These are phyloP conservation scores for Poecilia latipinna DNA, from an alignment of 2,113 vertebrate species.

Conservation along the genomic window DNA sequence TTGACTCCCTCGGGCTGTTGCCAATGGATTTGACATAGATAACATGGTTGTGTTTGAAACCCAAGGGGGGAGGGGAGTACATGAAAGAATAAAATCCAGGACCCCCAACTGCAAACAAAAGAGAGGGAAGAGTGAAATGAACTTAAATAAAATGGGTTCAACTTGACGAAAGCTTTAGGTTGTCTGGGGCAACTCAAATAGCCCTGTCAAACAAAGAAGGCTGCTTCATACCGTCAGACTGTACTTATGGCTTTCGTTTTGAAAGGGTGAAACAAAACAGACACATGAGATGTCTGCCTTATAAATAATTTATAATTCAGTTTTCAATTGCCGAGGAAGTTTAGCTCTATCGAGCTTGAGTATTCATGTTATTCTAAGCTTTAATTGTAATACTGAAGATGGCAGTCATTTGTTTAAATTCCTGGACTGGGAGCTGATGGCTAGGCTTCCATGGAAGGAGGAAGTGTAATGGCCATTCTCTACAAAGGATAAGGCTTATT, in stretches of 20 bases:
- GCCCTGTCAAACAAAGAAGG: conserved; percentile 25
- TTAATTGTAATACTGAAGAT: conserved; percentile 69
- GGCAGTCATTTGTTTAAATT: conserved; percentile 75
- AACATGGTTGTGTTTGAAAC: conserved; percentile 72
- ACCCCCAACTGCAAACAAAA: conserved; percentile 56
- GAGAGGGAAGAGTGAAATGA: conserved; percentile 46
- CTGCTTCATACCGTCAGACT: conserved; percentile 28
- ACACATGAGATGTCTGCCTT: conserved; percentile 44
- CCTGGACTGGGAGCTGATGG: conserved; percentile 65
- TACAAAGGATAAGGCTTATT: conserved; percentile 78
- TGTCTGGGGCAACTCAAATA: conserved; percentile 71
- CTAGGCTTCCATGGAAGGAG: conserved; percentile 45
- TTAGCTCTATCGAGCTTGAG: conserved; percentile 49
- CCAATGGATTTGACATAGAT: conserved; percentile 80
- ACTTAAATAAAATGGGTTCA: conserved; percentile 63
- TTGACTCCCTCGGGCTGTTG: conserved; percentile 72
- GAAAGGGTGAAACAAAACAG: conserved; percentile 58
- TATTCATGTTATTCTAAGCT: conserved; percentile 68
- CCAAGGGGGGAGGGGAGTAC: conserved; percentile 62
- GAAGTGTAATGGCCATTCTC: conserved; percentile 71
- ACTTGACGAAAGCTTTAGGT: conserved; percentile 62
- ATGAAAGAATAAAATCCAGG: conserved; percentile 13
- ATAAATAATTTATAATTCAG: conserved; percentile 64
- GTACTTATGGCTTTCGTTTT: conserved; percentile 44
- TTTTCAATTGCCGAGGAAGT: conserved; percentile 46